Percentiles rank a stretch among this genome's conserved stretches.
Conservation (phyloP, 2,888 invertebrate species). For the Lamellibrachia columna region DNA sequence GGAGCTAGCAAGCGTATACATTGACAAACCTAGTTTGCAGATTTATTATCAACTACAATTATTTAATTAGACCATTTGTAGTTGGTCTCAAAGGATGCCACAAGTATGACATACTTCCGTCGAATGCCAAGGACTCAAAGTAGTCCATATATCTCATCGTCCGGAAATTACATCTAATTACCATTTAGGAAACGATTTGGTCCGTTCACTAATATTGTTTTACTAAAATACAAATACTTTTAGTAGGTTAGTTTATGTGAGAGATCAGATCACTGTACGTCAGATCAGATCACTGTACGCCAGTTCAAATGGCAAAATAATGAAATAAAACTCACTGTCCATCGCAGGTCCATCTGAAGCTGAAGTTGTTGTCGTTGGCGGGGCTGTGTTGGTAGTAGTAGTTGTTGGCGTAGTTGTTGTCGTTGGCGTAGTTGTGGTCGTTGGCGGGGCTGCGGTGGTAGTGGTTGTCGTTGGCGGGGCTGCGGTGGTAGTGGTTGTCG, state of each 20-base stretch:
- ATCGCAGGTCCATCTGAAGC: not conserved
- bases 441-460: not conserved
- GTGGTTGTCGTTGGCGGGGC: not conserved
- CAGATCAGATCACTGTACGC: not conserved
- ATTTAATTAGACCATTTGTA: not conserved
- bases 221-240: too few species aligned
- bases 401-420: not conserved
- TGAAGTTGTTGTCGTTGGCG: not conserved
- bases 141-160: not conserved
- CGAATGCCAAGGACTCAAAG: not conserved
- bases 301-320: not conserved
- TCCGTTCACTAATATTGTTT: too few species aligned
- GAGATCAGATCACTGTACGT: too few species aligned
- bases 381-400: not conserved
- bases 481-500: not conserved
- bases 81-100: not conserved
- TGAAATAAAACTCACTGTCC: not conserved
- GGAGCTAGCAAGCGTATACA: too few species aligned
- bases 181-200: too few species aligned
- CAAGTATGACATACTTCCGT: not conserved
- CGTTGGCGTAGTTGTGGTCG: not conserved
- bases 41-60: too few species aligned
- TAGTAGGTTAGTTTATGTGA: too few species aligned
- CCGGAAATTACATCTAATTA: not conserved
- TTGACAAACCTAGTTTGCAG: too few species aligned